Percentiles rank a stretch among this genome's conserved stretches.
phyloP scores from a whole-genome alignment of 2,888 invertebrate species.

The Ptychoptera contaminata region DNA sequence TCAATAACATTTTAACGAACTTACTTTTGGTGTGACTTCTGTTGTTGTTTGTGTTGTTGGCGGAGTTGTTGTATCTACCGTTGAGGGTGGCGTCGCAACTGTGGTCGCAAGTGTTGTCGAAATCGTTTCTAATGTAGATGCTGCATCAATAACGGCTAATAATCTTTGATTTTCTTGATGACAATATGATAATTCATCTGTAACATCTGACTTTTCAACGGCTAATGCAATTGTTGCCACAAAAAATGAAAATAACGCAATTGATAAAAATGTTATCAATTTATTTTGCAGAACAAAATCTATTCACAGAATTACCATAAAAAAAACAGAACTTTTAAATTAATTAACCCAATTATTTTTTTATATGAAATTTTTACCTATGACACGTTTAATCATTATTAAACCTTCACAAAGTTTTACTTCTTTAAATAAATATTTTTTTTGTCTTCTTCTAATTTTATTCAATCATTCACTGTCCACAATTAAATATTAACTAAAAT shows the following conservation, averaged over 20 bases:
- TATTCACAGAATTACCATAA: neutral
- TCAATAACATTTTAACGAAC: too few species aligned
- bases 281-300: slow-evolving; percentile 19
- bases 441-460: too few species aligned
- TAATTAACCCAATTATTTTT: too few species aligned
- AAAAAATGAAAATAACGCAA: slow-evolving; percentile 29
- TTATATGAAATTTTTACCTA: neutral
- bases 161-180: slow-evolving; percentile 15
- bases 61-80: neutral
- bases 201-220: slow-evolving; percentile 26
- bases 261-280: slow-evolving; percentile 24
- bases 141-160: slow-evolving; percentile 12
- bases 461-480: too few species aligned
- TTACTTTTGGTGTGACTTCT: slow-evolving; percentile 7
- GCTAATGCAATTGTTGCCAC: slow-evolving; percentile 38
- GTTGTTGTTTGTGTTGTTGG: slow-evolving; percentile 6
- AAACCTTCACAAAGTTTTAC: neutral
- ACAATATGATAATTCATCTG: slow-evolving; percentile 18
- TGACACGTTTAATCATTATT: neutral
- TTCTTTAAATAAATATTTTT: neutral
- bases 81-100: neutral
- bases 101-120: slow-evolving; percentile 2
- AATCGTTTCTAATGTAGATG: slow-evolving; percentile 9
- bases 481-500: too few species aligned
- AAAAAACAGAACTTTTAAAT: too few species aligned